These are phyloP conservation scores for Siphamia tubifer DNA, from an alignment of 2,113 vertebrate genomes.

Conservation along the genomic window DNA sequence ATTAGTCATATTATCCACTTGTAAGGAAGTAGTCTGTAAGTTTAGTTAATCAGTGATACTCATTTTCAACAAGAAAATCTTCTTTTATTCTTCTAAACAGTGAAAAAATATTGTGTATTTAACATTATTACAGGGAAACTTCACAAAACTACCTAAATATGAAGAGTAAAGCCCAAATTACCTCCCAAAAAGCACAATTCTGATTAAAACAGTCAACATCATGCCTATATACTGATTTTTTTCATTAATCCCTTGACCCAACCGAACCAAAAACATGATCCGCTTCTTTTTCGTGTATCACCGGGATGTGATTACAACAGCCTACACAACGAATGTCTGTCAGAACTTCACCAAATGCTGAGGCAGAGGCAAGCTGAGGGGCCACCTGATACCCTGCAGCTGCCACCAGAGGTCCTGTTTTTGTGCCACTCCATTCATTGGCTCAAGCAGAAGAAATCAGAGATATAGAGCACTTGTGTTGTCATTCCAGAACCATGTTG, in stretches of 20 bases:
- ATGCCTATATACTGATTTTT: background rate
- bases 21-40: too few relatives aligned
- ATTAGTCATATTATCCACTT: too few relatives aligned
- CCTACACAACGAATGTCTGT: conserved; percentile 67
- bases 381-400: conserved; percentile 68
- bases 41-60: too few relatives aligned
- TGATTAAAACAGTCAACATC: too few relatives aligned
- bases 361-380: conserved; percentile 4
- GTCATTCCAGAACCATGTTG: conserved; percentile 25
- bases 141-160: background rate
- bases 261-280: conserved; percentile 29
- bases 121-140: background rate
- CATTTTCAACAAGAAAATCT: too few relatives aligned
- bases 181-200: too few relatives aligned
- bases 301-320: conserved; percentile 25
- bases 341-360: conserved; percentile 40
- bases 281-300: background rate
- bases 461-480: conserved; percentile 23
- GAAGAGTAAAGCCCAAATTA: background rate
- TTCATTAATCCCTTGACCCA: background rate
- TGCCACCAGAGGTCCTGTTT: conserved; percentile 48
- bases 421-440: conserved; percentile 26
- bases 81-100: too few relatives aligned
- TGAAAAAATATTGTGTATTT: too few relatives aligned
- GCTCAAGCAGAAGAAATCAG: background rate